A percentile compares a stretch with the other conserved stretches of the same genome.
phyloP scores from a whole-genome alignment of 2,888 invertebrate genomes.

The Chirona hameri region DNA sequence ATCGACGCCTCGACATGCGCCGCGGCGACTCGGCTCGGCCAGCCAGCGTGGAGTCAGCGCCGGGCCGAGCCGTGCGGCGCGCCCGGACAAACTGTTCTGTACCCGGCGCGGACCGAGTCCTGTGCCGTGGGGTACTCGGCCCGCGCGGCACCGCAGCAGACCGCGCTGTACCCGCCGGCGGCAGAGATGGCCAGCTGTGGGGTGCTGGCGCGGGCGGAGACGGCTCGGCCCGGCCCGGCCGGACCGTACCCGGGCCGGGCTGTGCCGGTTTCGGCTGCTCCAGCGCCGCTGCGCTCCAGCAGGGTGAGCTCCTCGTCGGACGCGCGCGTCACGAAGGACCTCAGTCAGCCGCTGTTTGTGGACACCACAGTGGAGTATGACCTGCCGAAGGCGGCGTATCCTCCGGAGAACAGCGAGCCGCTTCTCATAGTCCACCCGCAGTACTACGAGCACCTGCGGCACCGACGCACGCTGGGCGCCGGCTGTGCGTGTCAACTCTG shows the following conservation, averaged over 20 bases:
- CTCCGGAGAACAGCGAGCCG: conserved; percentile 12
- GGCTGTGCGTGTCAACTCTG: conserved; percentile 3
- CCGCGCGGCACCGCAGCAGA: background rate
- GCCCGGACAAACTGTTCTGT: background rate
- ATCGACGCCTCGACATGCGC: too few relatives aligned
- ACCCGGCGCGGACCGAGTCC: background rate
- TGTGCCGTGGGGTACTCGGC: background rate
- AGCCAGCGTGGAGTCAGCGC: too few relatives aligned
- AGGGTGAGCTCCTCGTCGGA: background rate
- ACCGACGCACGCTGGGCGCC: conserved; percentile 12
- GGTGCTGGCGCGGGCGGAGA: background rate
- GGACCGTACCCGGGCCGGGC: background rate
- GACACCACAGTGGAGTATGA: conserved; percentile 13
- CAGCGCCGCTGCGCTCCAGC: background rate
- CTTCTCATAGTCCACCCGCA: conserved; percentile 10
- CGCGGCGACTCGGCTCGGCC: too few relatives aligned
- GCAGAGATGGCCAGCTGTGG: background rate
- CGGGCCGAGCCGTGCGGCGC: background rate
- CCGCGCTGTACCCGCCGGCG: background rate
- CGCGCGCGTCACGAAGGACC: background rate
- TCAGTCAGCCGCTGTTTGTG: conserved; percentile 5
- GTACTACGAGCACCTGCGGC: conserved; percentile 24
- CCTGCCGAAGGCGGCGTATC: conserved; percentile 25
- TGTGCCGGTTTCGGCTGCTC: background rate
- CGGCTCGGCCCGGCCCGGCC: background rate